phyloP scores from a whole-genome alignment of 2,888 invertebrate genomes.

The Abrostola tripartita region DNA sequence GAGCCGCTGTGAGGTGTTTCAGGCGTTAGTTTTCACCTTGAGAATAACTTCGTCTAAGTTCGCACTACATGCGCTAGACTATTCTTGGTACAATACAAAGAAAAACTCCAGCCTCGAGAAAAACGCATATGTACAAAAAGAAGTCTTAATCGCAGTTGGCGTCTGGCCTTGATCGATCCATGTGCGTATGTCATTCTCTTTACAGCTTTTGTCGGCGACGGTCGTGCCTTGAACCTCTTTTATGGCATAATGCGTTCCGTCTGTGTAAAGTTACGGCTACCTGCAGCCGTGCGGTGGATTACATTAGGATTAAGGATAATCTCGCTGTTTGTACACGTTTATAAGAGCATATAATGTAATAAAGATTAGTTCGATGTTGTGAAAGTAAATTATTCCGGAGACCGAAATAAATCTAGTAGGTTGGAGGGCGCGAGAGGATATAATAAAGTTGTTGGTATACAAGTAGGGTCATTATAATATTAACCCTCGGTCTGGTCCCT shows the following conservation, averaged over 20 bases:
- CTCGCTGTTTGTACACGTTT: conserved; percentile 41
- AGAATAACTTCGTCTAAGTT: conserved; percentile 28
- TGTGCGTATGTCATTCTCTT: conserved; percentile 74
- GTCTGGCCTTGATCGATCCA: conserved; percentile 84
- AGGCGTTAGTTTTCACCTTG: conserved; percentile 57
- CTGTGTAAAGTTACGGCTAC: conserved; percentile 39
- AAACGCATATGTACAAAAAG: conserved; percentile 47
- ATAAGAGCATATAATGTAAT: conserved; percentile 18
- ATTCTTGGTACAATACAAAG: conserved; percentile 34
- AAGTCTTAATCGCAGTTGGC: conserved; percentile 47
- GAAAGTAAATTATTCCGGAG: conserved; percentile 17
- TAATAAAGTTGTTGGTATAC: conserved; percentile 71
- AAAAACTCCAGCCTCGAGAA: conserved; percentile 31
- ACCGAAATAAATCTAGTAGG: conserved; percentile 58
- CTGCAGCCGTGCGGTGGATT: conserved; percentile 33
- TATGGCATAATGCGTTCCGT: conserved; percentile 54
- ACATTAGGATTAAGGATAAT: conserved; percentile 36
- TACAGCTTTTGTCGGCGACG: conserved; percentile 63
- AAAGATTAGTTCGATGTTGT: conserved; percentile 20
- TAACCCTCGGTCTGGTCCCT: conserved; percentile 65
- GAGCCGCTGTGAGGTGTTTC: conserved; percentile 50
- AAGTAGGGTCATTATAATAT: conserved; percentile 72
- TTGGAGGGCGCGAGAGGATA: conserved; percentile 58
- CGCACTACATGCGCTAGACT: conserved; percentile 22
- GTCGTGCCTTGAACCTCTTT: conserved; percentile 61